Evolutionary conservation across 2,797 vertebrate genomes (phyloP), one percentile per base, ranked within the genome.

Genomic region (Luscinia megarhynchos): DNA sequence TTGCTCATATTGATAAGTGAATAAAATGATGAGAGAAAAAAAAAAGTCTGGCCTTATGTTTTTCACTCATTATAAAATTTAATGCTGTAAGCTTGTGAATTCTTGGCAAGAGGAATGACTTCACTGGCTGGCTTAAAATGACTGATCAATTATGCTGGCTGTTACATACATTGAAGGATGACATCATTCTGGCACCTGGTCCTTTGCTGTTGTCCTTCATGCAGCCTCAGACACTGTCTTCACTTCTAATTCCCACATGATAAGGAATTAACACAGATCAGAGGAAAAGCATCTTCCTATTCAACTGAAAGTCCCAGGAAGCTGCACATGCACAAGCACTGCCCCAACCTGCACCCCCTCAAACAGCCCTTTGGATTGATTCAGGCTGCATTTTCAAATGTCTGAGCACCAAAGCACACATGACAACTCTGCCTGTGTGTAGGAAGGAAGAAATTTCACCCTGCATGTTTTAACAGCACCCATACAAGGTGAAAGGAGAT

Each of bases 1-100:
- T 95, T 95, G 91, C 88, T 95, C 90, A 93, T 93, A 93, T 76
- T 93, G 91, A 64, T 93, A 95, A 94, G 54, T 64, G 82, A 92
- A 93, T 87, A 95, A 95, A 96, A 94, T 41, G 16, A 36, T 67
- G 59, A 55, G 43, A 76, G 29, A 9, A 38, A 89, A 89, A 84
- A 84, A 93, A 54, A 91, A 70, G 46, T 38, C 76, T 84, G 87
- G 80, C 90, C 84, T 87, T 95, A 89, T 90, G 85, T 58, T 94
- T 94, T 92, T 77, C 75, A 68, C 29, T 93, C 86, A 70, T 84
- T 76, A 93, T 32, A 78, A 93, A 87, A 96, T 68, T 53, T 74
- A 92, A 58, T 55, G 50, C 46, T 84, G 59, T 45, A 73, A 73
- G 83, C 80, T 74, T 76, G 34, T 0, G 9, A 79, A 41, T 82